A percentile compares a stretch with the other conserved stretches of the same genome.
Evolutionary conservation across 30 jellyfish, hydroid and myxozoan genomes (phyloP).

Genomic region (Pelagia noctiluca): DNA sequence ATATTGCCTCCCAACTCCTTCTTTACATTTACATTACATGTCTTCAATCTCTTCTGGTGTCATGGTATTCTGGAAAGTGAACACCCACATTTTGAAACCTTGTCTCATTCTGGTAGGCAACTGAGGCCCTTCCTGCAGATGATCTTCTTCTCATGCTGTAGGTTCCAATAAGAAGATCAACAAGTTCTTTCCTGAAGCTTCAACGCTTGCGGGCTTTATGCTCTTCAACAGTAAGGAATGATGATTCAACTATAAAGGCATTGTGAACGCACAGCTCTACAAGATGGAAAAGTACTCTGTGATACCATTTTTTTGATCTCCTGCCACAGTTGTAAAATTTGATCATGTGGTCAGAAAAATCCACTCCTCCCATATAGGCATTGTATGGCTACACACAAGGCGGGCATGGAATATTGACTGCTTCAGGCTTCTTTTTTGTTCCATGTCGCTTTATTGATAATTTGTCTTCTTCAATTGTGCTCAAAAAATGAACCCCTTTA

Average conservation of each 20-base stretch:
- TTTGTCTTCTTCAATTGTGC: slow-evolving; percentile 7
- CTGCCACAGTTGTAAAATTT: not conserved
- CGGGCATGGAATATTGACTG: not conserved
- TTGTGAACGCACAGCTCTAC: slow-evolving; percentile 21
- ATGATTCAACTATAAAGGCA: slow-evolving; percentile 12
- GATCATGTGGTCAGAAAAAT: not conserved
- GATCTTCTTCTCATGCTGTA: slow-evolving; percentile 2
- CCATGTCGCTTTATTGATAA: not conserved
- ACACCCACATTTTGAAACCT: slow-evolving; percentile 27
- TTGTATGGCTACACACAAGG: not conserved
- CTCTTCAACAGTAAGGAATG: not conserved
- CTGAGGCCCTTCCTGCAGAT: slow-evolving; percentile 14
- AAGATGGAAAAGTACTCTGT: slow-evolving; percentile 22
- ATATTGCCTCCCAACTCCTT: not conserved
- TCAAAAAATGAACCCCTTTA: slow-evolving; percentile 19
- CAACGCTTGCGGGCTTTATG: slow-evolving; percentile 14
- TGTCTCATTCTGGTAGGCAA: slow-evolving; percentile 14
- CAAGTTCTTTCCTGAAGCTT: slow-evolving; percentile 14
- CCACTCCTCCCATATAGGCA: not conserved
- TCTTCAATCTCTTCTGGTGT: not conserved
- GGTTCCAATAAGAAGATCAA: slow-evolving; percentile 11
- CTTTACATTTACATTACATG: not conserved
- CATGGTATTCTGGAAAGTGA: not conserved
- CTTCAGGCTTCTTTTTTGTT: not conserved
- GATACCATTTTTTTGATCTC: not conserved